These are phyloP conservation scores for Phoxinus phoxinus DNA, from an alignment of 2,113 vertebrate species.

Conservation along the genomic window DNA sequence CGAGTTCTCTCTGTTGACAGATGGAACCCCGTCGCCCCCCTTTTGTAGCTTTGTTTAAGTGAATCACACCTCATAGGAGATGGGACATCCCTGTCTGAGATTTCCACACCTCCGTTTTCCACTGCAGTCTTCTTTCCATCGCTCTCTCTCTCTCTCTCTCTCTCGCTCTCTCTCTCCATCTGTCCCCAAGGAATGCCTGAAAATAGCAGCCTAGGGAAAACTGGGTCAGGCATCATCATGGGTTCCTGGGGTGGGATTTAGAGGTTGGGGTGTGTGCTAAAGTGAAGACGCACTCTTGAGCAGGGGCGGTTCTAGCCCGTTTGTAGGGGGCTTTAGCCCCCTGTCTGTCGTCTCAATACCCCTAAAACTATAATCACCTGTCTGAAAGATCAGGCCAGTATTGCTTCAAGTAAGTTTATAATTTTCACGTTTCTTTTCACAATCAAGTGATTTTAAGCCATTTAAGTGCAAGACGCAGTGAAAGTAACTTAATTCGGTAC, in stretches of 20 bases:
- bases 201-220: conserved; percentile 78
- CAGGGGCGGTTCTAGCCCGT: too few species aligned
- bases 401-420: too few species aligned
- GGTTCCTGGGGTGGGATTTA: conserved; percentile 24
- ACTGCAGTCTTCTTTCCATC: conserved; percentile 23
- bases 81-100: conserved; percentile 35
- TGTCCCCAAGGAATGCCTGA: conserved; percentile 72
- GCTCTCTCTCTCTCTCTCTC: conserved; percentile 61
- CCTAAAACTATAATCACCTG: too few species aligned
- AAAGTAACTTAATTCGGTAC: too few species aligned
- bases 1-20: conserved; percentile 8
- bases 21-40: conserved; percentile 29
- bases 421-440: too few species aligned
- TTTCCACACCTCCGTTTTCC: conserved; percentile 13
- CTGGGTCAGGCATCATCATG: conserved; percentile 72
- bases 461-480: too few species aligned
- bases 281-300: background rate
- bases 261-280: conserved; percentile 3
- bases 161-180: conserved; percentile 59
- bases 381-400: too few species aligned
- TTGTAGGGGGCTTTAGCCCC: too few species aligned
- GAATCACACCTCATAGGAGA: conserved; percentile 38
- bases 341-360: too few species aligned
- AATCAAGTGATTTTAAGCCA: too few species aligned
- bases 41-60: conserved; percentile 31